Conservation (phyloP, 2,113 vertebrate species). For the Tupaia chinensis region DNA sequence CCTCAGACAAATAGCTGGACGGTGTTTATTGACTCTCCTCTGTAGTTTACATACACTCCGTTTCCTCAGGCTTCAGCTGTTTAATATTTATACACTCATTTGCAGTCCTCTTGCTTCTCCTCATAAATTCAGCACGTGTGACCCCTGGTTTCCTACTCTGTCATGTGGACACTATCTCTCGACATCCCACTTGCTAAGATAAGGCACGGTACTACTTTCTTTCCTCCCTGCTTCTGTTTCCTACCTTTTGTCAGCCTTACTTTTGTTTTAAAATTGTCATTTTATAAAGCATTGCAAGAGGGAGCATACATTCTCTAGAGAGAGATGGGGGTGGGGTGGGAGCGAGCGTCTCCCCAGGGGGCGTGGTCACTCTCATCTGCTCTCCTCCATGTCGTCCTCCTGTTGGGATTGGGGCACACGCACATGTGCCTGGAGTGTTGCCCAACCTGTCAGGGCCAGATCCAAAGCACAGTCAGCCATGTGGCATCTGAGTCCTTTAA, state of each 20-base stretch:
- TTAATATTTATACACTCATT: not conserved
- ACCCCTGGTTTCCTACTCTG: not conserved
- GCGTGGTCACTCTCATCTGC: no score
- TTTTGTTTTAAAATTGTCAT: not conserved
- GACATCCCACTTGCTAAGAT: not conserved
- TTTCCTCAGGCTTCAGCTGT: not conserved
- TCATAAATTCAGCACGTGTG: not conserved
- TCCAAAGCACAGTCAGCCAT: no score
- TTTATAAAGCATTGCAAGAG: not conserved
- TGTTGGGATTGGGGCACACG: no score
- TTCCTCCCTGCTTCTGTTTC: not conserved
- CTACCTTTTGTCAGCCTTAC: not conserved
- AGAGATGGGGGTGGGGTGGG: no score
- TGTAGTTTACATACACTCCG: not conserved
- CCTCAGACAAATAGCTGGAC: not conserved
- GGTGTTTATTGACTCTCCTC: not conserved
- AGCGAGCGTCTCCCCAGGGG: no score
- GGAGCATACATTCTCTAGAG: no score
- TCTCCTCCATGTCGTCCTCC: no score
- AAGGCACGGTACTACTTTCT: not conserved
- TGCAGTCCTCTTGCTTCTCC: not conserved
- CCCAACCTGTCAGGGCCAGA: no score
- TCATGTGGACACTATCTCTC: not conserved
- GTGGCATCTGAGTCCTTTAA: no score
- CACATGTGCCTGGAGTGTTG: no score